Percentiles rank a stretch among this genome's conserved stretches.
phyloP scores from a whole-genome alignment of 1,140 invertebrate species.

The Ostrea edulis region DNA sequence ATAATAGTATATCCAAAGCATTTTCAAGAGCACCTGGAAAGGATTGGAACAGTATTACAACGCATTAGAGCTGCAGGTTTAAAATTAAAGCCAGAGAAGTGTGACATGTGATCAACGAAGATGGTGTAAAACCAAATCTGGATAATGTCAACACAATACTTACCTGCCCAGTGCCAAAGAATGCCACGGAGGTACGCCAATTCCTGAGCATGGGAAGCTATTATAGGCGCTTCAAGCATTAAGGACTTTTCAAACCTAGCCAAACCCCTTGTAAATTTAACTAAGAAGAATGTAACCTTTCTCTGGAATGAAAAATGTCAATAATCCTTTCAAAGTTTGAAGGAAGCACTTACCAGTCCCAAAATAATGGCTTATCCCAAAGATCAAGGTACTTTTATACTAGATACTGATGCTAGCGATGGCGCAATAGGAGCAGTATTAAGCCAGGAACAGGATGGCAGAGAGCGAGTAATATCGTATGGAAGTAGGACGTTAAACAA shows the following conservation, averaged over 20 bases:
- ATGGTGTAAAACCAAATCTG: conserved; percentile 44
- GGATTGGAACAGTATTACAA: conserved; percentile 52
- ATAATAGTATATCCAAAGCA: conserved; percentile 52
- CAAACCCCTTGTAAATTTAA: conserved; percentile 55
- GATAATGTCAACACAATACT: conserved; percentile 45
- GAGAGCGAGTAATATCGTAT: too few relatives aligned
- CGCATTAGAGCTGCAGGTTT: conserved; percentile 55
- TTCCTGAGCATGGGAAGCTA: conserved; percentile 58
- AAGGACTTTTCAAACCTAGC: conserved; percentile 55
- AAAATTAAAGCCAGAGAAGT: conserved; percentile 58
- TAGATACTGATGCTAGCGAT: conserved; percentile 68
- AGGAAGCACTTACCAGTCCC: conserved; percentile 52
- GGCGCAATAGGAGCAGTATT: too few relatives aligned
- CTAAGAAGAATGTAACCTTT: conserved; percentile 52
- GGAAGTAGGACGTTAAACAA: too few relatives aligned
- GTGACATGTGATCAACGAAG: conserved; percentile 54
- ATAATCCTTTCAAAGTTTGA: conserved; percentile 57
- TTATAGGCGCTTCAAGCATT: conserved; percentile 58
- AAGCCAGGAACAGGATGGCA: too few relatives aligned
- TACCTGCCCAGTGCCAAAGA: conserved; percentile 57
- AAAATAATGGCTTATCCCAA: conserved; percentile 59
- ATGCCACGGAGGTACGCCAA: conserved; percentile 52
- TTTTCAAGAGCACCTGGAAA: conserved; percentile 54
- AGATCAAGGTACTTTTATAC: conserved; percentile 53
- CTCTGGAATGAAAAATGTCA: conserved; percentile 56